Conservation (phyloP, 2,888 invertebrate genomes). For the Lamellibrachia satsuma region DNA sequence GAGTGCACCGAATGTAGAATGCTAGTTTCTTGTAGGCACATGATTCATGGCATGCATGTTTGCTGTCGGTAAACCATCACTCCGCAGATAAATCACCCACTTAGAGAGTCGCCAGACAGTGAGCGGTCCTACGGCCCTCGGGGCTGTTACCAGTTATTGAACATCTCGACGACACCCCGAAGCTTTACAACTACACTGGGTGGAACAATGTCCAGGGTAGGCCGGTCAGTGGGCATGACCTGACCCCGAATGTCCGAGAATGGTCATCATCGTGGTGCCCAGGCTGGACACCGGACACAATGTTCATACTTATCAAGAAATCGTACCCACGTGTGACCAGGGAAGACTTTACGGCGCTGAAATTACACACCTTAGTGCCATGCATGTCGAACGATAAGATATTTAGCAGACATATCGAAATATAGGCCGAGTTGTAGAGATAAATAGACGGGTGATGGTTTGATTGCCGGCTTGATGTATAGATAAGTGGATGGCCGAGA, state of each 20-base stretch:
- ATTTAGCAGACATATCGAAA: not conserved
- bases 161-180: not conserved
- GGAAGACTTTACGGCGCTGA: not conserved
- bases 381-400: not conserved
- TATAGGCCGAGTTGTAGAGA: not conserved
- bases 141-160: not conserved
- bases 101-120: not conserved
- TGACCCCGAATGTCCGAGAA: not conserved
- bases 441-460: constrained; percentile 4
- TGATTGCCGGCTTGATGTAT: not conserved
- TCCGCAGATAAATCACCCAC: not conserved
- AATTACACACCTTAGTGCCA: not conserved
- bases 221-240: not conserved
- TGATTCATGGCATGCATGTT: not conserved
- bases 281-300: not conserved
- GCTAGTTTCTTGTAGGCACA: not conserved
- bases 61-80: not conserved
- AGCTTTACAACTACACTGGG: not conserved
- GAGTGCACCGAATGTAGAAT: not conserved
- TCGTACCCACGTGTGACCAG: not conserved
- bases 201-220: not conserved
- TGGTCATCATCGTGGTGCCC: not conserved
- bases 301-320: not conserved
- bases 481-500: not conserved
- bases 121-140: not conserved